Base-by-base conservation (phyloP, 2,797 vertebrate species). In the Dryobates pubescens region DNA sequence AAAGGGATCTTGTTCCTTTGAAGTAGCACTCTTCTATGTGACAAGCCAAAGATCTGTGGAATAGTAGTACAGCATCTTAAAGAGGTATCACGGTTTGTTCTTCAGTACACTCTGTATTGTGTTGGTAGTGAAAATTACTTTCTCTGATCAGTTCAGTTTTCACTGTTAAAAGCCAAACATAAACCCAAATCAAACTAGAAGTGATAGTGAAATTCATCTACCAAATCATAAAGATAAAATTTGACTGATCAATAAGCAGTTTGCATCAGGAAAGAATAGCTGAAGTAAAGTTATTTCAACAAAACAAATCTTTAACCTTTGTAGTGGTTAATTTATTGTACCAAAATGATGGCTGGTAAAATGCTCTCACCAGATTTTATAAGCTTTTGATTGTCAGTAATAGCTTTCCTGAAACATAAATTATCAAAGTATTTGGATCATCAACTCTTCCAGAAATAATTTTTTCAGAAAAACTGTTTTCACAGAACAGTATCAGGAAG, bases 1-100 rank as follows among this genome's bases (percentile, higher is more conserved):
- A 93, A 95, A 88, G 56, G 32, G n/a, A 43, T 59, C 29, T 36
- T 58, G 58, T 43, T 74, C 41, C 75, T 96, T 88, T 93, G 90
- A 96, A 89, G 71, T 22, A 77, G n/a, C 51, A n/a, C 67, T 82
- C 58, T 68, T 53, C 56, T 84, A 53, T 0, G 4, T 90, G 80
- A 88, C 49, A 82, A 85, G 76, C 18, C 49, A 68, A 92, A 90
- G 49, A 58, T 47, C 76, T 86, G 36, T 64, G 85, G 72, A 92
- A 81, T 8, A 73, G n/a, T 17, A 56, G 9, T 10, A 29, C 7
- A 81, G 29, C 51, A 54, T 74, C 83, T 91, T 92, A 87, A 82
- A 88, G 78, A 82, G 20, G 12, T 43, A 80, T 20, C 36, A 62
- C 34, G 53, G n/a, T 56, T 84, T 64, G 9, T 69, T 87, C 80